Evolutionary conservation across 92 coral and sea anemone genomes (phyloP), one percentile per base, ranked within the genome.

Genomic region (Galaxea fascicularis): DNA sequence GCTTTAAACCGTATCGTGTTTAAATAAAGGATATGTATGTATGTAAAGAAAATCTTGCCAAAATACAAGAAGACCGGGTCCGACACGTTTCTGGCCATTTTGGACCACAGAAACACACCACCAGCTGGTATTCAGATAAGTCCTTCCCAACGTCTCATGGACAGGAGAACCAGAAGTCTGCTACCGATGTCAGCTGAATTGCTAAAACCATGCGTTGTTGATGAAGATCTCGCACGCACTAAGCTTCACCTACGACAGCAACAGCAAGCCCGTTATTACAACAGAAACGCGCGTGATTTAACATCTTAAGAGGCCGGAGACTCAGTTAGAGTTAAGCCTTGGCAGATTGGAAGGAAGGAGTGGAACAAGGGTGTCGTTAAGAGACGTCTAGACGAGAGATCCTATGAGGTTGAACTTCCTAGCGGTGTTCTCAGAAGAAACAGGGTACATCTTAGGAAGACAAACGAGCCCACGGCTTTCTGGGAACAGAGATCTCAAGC

Each of bases 241-340:
- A 82, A 82, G 73, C 80, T 82, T 28, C 58, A 58, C 58, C 71
- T 54, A 10, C 87, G 80, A 30, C 76, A 82, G 49, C 76, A 75
- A 71, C 87, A 82, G 68, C 79, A 82, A 72, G 72, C 87, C 10
- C 49, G 56, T 16, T 82, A 72, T 52, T 82, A 82, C 72, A 82
- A 71, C 39, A 82, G 70, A 65, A 56, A 72, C 44, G 87, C 80
- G 18, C 59, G 76, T 27, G 86, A 82, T 10, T 53, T 82, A 35
- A 31, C 56, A 0, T 71, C 80, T 53, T 71, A 71, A 74, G 78
- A 67, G 63, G 27, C 46, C 26, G 70, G 76, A 17, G 81, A 70
- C n/a, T 21, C 47, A 8, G 87, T 82, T 3, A 39, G 87, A 75
- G 65, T 82, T 16, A 39, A 82, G 80, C 80, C 86, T 4, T 81